Base-by-base conservation (phyloP, 2,113 vertebrate species). In the Bubo bubo region DNA sequence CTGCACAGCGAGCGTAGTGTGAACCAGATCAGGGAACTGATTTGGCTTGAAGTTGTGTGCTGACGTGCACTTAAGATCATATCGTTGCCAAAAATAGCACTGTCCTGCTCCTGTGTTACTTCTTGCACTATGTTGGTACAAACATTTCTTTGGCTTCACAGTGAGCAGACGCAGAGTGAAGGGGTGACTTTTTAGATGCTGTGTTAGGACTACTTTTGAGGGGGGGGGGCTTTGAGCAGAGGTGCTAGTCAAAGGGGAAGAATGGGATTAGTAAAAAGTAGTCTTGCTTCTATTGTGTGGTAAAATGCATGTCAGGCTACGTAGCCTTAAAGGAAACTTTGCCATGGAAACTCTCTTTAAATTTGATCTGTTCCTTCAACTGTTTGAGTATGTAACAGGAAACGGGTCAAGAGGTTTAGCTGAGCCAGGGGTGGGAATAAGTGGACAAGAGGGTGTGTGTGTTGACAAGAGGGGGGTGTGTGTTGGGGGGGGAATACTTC, bases 31-130 rank as follows among this genome's bases (percentile, higher is more conserved):
- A 47, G 91, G 68, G 83, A 70, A 45, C 59, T 80, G 85, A 55
- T 77, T 66, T 95, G 93, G 91, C 94, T 74, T 50, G 67, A 50
- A 86, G 60, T 62, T 89, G 72, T 52, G 52, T 59, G 86, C 80
- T 94, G 94, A 87, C 56, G 41, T 94, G 80, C 86, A 8, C 68
- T 92, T 55, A 60, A 1, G 19, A 76, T 86, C 32, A 7, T 71
- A 52, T 47, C 3, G 43, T 59, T 94, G 95, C 95, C 89, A 84
- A 89, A 97, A 97, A 96, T 96, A 97, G 91, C 23, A 8, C 64
- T 91, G 86, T 74, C 94, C 86, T 80, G 86, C 83, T 96, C 86
- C 95, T 77, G 76, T 83, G 72, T 94, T 93, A 63, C 89, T 89
- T 89, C 80, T 94, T 96, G 91, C 94, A 52, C 89, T 93, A 2